Percentiles rank a stretch among this genome's conserved stretches.
Conservation (phyloP, 2,888 invertebrate genomes). For the Papilio gigon region DNA sequence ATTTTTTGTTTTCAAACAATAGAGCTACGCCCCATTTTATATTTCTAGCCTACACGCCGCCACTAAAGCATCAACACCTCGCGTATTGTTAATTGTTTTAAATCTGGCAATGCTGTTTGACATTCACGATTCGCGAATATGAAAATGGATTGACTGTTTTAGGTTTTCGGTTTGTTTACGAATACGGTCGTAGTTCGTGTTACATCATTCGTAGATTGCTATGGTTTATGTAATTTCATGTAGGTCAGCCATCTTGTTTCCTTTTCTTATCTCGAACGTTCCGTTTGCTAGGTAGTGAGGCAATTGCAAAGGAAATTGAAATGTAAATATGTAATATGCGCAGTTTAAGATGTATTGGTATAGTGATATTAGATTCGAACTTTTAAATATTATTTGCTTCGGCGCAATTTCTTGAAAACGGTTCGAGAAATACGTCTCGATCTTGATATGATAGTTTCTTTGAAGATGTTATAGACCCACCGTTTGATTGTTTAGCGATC, state of each 20-base stretch:
- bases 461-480: background rate
- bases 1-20: slow-evolving; percentile 26
- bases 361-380: background rate
- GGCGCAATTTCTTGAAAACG: no score
- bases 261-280: slow-evolving; percentile 18
- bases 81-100: slow-evolving; percentile 26
- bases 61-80: slow-evolving; percentile 26
- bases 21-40: slow-evolving; percentile 22
- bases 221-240: slow-evolving; percentile 41
- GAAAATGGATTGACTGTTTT: slow-evolving; percentile 39
- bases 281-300: slow-evolving; percentile 3
- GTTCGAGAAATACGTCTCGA: no score
- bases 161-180: slow-evolving; percentile 50
- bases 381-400: background rate
- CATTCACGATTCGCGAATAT: slow-evolving; percentile 38
- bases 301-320: slow-evolving; percentile 18
- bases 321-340: slow-evolving; percentile 15
- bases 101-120: slow-evolving; percentile 29
- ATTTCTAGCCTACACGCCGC: slow-evolving; percentile 9
- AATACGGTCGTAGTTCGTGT: slow-evolving; percentile 50
- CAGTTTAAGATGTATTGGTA: background rate
- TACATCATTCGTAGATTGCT: slow-evolving; percentile 57
- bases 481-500: no score
- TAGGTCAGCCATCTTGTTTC: slow-evolving; percentile 32
- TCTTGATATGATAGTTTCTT: no score